phyloP scores from a whole-genome alignment of 1,140 invertebrate genomes.

The Aporrectodea caliginosa region DNA sequence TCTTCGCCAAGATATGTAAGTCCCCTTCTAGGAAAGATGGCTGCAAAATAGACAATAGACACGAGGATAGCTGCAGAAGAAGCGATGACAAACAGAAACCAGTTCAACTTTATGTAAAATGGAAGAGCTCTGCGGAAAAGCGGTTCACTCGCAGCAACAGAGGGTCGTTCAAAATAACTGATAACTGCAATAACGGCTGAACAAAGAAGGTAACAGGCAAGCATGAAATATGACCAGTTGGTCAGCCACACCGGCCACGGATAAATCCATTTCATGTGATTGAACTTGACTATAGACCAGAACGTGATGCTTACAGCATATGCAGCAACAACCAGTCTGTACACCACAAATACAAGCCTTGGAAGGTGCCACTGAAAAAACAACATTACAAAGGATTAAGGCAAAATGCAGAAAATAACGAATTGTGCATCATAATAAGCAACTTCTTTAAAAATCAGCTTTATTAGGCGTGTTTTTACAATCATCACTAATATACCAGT shows the following conservation, averaged over 20 bases:
- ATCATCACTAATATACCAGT: not conserved
- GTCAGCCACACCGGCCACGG: not conserved
- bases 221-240: not conserved
- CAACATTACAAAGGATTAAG: no score
- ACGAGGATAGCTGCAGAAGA: not conserved
- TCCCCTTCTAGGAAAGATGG: not conserved
- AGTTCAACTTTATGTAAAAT: not conserved
- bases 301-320: not conserved
- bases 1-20: not conserved
- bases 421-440: no score
- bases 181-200: not conserved
- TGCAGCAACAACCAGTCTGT: not conserved
- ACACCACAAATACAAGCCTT: not conserved
- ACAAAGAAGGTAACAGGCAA: not conserved
- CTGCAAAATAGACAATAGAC: not conserved
- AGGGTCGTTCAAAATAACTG: not conserved
- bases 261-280: not conserved
- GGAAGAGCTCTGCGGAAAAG: no score
- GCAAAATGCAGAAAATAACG: no score
- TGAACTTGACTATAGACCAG: not conserved
- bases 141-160: not conserved
- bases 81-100: not conserved
- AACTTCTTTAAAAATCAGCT: not conserved
- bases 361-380: not conserved
- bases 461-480: not conserved